Conservation (phyloP, 2,113 vertebrate species). For the Zosterops japonicus region DNA sequence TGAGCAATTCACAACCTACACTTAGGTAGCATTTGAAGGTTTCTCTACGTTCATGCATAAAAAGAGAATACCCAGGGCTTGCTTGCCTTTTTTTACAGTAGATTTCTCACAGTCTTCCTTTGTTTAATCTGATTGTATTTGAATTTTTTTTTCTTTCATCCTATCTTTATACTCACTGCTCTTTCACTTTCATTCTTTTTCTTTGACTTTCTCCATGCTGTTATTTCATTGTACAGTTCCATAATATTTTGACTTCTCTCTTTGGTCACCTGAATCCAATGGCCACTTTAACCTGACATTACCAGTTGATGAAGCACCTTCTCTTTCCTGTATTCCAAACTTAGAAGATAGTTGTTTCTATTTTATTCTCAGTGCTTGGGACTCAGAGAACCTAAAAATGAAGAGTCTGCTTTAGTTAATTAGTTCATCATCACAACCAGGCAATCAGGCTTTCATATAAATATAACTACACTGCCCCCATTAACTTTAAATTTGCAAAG, state of each 20-base stretch:
- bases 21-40: neutral
- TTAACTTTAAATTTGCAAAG: neutral
- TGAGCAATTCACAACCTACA: neutral
- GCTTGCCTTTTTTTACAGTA: neutral
- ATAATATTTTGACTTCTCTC: neutral
- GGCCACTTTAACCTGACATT: neutral
- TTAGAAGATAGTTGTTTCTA: neutral
- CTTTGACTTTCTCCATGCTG: neutral
- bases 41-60: neutral
- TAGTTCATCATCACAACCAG: neutral
- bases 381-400: neutral
- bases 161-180: neutral
- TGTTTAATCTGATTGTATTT: neutral
- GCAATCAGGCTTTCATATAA: neutral
- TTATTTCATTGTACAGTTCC: neutral
- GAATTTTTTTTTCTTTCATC: neutral
- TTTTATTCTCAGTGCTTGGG: neutral
- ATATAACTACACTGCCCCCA: neutral
- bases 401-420: neutral
- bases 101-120: neutral
- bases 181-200: neutral
- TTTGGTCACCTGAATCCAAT: neutral
- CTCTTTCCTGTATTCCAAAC: neutral
- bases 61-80: neutral
- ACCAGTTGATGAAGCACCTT: neutral